Base-by-base conservation (phyloP, 2,888 invertebrate species). In the Fabriciana adippe region DNA sequence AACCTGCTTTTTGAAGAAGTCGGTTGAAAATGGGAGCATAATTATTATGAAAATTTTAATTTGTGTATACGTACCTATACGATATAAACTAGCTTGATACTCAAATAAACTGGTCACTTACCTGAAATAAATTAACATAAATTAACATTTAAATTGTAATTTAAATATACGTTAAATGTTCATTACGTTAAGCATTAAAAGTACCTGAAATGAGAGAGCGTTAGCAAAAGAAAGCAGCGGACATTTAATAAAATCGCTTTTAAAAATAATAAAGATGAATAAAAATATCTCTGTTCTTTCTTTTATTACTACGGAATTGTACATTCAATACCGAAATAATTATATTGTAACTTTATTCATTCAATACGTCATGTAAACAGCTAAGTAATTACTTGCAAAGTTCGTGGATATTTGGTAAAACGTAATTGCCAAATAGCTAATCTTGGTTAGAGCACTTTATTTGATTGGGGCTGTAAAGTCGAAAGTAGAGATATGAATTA, bases 341-440 rank as follows among this genome's bases (percentile, higher is more conserved):
- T 48, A 41, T 50, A 51, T 15, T 51, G 6, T 61, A 41, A 61
- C 21, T 18, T 53, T 41, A 21, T 51, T 51, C 18, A 61, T 41
- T 61, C 16, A 61, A 18, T 51, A 18, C 18, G 16, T 51, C 16
- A 53, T 35, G 35, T 60, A 50, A 61, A 18, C 51, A 3, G 21
- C 61, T 53, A 61, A 61, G 57, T 70, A 67, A 67, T 67, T 62
- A 70, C 64, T 70, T 65, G 51, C 50, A 65, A 63, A 65, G 56
- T 64, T 65, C 54, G 31, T 14, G 18, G 54, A 64, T 57, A 64
- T 61, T 64, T 48, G 55, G 54, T 56, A 62, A 64, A 60, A 61
- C 26, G 51, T 45, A n/a, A 70, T 53, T 61, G 48, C 56, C 67
- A 61, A 64, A 67, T 64, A 64, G 60, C 64, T 61, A 48, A 56